Evolutionary conservation across 2,888 invertebrate genomes (phyloP), one percentile per base, ranked within the genome.

Genomic region (Leptarthrus brevirostris): DNA sequence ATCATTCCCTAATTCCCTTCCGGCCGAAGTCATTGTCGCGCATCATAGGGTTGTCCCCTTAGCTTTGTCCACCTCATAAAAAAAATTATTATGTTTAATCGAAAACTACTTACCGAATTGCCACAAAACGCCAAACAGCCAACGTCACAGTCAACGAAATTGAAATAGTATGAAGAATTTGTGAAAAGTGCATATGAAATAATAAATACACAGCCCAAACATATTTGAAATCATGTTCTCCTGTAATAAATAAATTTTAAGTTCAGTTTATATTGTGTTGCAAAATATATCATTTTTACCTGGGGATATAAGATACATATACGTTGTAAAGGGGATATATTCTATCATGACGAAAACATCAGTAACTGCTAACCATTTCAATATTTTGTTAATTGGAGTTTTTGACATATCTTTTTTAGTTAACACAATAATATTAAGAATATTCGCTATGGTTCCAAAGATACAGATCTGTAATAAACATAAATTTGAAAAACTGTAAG

Each of bases 271-370:
- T 30, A 30, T 5, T 30, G 3, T 10, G 54, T 24, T 22, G 54
- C 8, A 52, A 66, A 30, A 52, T 47, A 47, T 14, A 49, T 24
- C 18, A 36, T 66, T 22, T 8, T 20, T 87, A 75, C 90, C 89
- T 0, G 90, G 90, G 56, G 89, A 84, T 74, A 91, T 88, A 81
- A 90, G 86, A 80, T 90, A 89, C 81, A 89, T 89, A 83, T 92
- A 91, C 69, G 90, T 87, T 3, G 90, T 89, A 81, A 91, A 93
- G 2, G 92, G 92, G 76, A 93, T 89, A 81, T 93, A 94, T 80
- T 95, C 95, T 82, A 95, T 84, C 91, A 97, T 96, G 26, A 96
- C 93, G 78, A 95, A 89, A 85, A 96, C 91, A 83, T 97, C 96
- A 1, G 95, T 93, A 0, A 94, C 92, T 0, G 96, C 96, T 70